These are phyloP conservation scores for Parazoanthus darwini DNA, from an alignment of 92 coral and sea anemone species.

Conservation along the genomic window DNA sequence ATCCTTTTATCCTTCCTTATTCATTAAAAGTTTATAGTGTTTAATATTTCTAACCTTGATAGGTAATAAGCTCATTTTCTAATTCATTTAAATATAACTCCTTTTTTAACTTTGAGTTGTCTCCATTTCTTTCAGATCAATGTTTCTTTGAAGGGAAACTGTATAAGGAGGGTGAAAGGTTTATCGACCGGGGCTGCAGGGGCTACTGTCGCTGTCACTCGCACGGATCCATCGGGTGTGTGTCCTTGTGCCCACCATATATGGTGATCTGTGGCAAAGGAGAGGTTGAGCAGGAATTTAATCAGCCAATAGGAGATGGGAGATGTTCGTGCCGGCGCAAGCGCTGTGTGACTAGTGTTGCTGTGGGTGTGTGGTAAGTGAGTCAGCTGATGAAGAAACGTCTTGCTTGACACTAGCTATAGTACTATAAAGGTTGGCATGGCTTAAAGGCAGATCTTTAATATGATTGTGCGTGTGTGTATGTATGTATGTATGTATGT, in stretches of 20 bases:
- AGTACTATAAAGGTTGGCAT: too few relatives aligned
- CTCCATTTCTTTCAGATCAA: slow-evolving; percentile 14
- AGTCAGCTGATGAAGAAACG: background rate
- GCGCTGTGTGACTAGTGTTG: slow-evolving; percentile 40
- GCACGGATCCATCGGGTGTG: slow-evolving; percentile 30
- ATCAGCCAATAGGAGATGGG: slow-evolving; percentile 45
- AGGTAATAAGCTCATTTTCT: too few relatives aligned
- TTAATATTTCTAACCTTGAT: too few relatives aligned
- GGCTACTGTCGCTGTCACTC: slow-evolving; percentile 43
- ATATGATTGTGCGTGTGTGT: background rate
- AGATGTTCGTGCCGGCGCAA: slow-evolving; percentile 45
- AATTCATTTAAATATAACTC: too few relatives aligned
- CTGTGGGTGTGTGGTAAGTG: slow-evolving; percentile 26
- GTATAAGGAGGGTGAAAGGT: slow-evolving; percentile 41
- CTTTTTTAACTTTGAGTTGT: too few relatives aligned
- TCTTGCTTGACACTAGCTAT: too few relatives aligned
- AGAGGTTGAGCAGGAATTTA: slow-evolving; percentile 17
- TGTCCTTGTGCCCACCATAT: slow-evolving; percentile 53
- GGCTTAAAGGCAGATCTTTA: too few relatives aligned
- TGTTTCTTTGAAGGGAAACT: slow-evolving; percentile 41
- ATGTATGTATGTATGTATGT: background rate
- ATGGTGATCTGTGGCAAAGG: slow-evolving; percentile 41
- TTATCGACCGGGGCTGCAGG: slow-evolving; percentile 36
- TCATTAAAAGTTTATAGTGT: too few relatives aligned
- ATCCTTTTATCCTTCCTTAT: too few relatives aligned